Conservation (phyloP, 2,888 invertebrate species). For the Oligia fasciuncula region DNA sequence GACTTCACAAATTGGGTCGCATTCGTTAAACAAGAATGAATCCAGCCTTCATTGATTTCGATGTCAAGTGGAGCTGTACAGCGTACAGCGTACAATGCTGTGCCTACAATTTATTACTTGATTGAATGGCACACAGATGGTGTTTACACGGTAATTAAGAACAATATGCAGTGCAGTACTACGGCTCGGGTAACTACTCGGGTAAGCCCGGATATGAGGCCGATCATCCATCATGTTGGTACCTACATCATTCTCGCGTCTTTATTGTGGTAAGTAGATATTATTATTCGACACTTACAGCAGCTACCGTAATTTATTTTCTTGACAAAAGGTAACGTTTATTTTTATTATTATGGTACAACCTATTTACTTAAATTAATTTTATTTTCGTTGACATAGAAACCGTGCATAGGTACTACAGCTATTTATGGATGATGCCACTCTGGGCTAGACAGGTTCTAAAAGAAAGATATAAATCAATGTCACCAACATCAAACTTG, state of each 20-base stretch:
- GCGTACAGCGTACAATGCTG: constrained; percentile 43
- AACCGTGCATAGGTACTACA: background rate
- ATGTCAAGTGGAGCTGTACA: constrained; percentile 62
- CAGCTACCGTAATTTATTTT: constrained; percentile 16
- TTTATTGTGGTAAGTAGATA: constrained; percentile 17
- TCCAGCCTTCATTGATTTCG: constrained; percentile 63
- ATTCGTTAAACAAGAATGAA: constrained; percentile 64
- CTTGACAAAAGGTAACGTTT: background rate
- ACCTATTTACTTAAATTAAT: background rate
- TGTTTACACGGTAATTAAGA: constrained; percentile 62
- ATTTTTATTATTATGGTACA: background rate
- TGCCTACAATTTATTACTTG: constrained; percentile 54
- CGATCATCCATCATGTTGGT: constrained; percentile 50
- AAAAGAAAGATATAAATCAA: background rate
- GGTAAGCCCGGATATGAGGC: constrained; percentile 55
- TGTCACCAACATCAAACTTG: background rate
- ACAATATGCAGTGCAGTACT: constrained; percentile 50
- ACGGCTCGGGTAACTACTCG: constrained; percentile 27
- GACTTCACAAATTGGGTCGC: constrained; percentile 68
- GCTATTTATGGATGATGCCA: background rate
- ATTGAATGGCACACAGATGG: constrained; percentile 60
- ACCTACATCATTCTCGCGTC: constrained; percentile 5
- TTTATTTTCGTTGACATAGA: background rate
- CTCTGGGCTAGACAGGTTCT: background rate
- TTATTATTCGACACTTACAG: constrained; percentile 9